Evolutionary conservation across 2,797 vertebrate genomes (phyloP).

Genomic region (Tragelaphus eurycerus): DNA sequence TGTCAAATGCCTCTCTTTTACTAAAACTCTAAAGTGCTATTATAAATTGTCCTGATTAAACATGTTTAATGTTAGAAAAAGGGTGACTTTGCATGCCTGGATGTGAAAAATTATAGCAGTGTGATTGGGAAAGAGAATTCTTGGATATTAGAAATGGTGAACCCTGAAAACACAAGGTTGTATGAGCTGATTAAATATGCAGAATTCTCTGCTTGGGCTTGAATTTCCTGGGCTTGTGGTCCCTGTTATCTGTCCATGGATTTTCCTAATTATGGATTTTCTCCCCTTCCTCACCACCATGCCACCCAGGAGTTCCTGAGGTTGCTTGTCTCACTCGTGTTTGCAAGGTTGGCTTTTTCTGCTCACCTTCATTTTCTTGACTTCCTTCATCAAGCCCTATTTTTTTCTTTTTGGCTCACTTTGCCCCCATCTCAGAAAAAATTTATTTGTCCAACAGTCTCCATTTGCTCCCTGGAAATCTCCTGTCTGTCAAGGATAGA

Average conservation of each 20-base stretch:
- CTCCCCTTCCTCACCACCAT: background rate
- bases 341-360: background rate
- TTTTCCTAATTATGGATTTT: conserved; percentile 37
- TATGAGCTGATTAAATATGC: conserved; percentile 47
- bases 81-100: conserved; percentile 55
- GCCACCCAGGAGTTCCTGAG: conserved; percentile 30
- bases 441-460: background rate
- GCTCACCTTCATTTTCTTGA: background rate
- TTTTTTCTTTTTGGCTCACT: background rate
- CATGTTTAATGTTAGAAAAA: conserved; percentile 74
- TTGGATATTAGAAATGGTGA: conserved; percentile 57
- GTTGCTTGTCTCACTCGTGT: background rate
- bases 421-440: background rate
- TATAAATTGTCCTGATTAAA: conserved; percentile 77
- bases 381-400: background rate
- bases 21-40: conserved; percentile 65
- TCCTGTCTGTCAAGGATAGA: background rate
- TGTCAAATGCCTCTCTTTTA: conserved; percentile 68
- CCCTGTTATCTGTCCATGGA: background rate
- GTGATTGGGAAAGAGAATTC: conserved; percentile 49
- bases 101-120: conserved; percentile 61
- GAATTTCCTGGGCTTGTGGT: conserved; percentile 8
- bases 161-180: background rate
- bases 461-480: background rate
- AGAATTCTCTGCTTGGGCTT: conserved; percentile 47